Percentiles rank a stretch among this genome's conserved stretches.
Evolutionary conservation across 2,797 vertebrate species (phyloP).

Genomic region (Clamator glandarius): DNA sequence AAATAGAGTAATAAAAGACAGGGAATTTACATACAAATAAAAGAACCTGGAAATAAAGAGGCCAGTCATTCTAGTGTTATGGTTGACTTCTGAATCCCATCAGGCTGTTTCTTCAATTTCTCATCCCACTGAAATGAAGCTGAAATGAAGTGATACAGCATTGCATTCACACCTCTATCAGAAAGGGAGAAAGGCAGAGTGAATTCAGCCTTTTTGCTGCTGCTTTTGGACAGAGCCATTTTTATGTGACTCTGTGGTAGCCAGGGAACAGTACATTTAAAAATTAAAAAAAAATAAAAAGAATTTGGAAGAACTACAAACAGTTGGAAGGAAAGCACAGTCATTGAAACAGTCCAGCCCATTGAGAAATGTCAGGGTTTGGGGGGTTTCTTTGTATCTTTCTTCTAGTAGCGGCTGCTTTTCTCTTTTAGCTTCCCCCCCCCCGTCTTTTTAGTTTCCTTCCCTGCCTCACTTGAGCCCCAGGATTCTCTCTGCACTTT

Average conservation of each 20-base stretch:
- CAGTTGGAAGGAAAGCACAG: background rate
- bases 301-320: background rate
- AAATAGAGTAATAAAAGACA: constrained; percentile 3
- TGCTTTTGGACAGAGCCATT: background rate
- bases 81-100: background rate
- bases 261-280: background rate
- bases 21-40: background rate
- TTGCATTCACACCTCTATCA: background rate
- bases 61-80: background rate
- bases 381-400: background rate
- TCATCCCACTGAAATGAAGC: background rate
- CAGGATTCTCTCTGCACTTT: background rate
- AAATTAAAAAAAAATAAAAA: background rate
- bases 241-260: background rate
- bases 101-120: background rate
- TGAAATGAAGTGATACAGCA: background rate
- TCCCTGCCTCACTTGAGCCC: background rate
- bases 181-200: background rate
- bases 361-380: background rate
- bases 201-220: background rate
- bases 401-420: background rate
- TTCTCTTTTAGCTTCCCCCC: background rate
- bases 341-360: background rate
- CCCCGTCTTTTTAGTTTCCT: background rate
- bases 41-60: background rate